Evolutionary conservation across 1,140 invertebrate species (phyloP), one percentile per base, ranked within the genome.

Genomic region (Popillia japonica): DNA sequence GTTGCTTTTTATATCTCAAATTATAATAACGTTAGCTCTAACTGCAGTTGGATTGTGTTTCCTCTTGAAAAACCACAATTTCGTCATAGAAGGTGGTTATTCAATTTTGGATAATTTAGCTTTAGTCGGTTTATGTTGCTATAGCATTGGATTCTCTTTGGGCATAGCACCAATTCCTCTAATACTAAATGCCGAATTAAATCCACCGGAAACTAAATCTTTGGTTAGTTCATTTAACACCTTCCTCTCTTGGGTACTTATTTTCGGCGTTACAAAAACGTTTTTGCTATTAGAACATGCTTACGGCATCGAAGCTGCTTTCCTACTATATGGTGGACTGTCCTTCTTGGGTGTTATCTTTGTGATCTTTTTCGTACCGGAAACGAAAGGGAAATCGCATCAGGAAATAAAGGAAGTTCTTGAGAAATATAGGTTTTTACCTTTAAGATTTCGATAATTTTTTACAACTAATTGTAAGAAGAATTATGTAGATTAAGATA

Each of bases 351-450:
- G 94, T 7, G 89, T 91, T 40, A 74, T 94, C 3, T 95, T 97
- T 80, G 91, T 96, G n/a, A 91, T 91, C 80, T 89, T 94, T 64
- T 85, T 95, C 17, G 91, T 98, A 6, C 95, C 96, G 0, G 96
- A 98, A 87, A 98, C 96, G 0, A 97, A 97, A 88, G 96, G 96
- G 9, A 96, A 95, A 86, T 92, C 91, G 48, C 87, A 96, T 4
- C 93, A 96, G 75, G 93, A 97, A 86, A 95, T 98, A 82, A 93
- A 94, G 85, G 83, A 86, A 3, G 87, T 92, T 81, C 85, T 95
- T 17, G 87, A 85, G 40, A 85, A 87, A 17, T 83, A 86, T 17
- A 64, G 23, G 17, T 23, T 4, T 20, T n/a, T n/a, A n/a, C n/a
- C n/a, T n/a, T n/a, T n/a, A n/a, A n/a, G n/a, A n/a, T n/a, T n/a